Evolutionary conservation across 2,797 vertebrate genomes (phyloP), one percentile per base, ranked within the genome.

Genomic region (Xerus rutilus): DNA sequence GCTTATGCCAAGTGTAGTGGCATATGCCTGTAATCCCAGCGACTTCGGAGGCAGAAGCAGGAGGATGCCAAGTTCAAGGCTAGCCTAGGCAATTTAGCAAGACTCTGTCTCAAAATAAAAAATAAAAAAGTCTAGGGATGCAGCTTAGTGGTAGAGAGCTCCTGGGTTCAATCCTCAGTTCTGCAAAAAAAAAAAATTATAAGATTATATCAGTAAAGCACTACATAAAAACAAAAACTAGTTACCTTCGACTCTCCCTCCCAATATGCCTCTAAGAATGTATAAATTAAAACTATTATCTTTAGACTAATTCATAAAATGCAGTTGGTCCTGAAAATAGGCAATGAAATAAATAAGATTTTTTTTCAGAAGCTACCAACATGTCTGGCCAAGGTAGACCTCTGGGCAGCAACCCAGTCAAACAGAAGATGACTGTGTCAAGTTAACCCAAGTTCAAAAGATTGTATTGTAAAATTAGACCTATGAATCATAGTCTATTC

Each of bases 241-340:
- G 4, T 17, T 72, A 76, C 35, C 62, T 92, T 77, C 28, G 77
- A 86, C n/a, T 86, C 17, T 32, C 39, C 3, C 23, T 54, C 32
- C 43, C 43, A 59, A 52, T 69, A 32, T 59, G 54, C n/a, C 28
- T 83, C 32, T 74, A 86, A 94, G 39, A 90, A 94, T 10, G 25
- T 18, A 90, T 35, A 25, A 90, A 77, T 39, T 95, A 32, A 86
- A 65, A 32, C 14, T 81, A 23, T 65, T 81, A 74, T 57, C 39
- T 86, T 86, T 79, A 69, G 30, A 69, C 82, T 64, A 93, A 69
- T 28, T 76, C 84, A 91, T 79, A 92, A 85, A 85, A 79, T 73
- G 45, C 25, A 76, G 8, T 64, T 82, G n/a, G 47, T 77, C 49
- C 64, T 86, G 15, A n/a, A 69, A 93, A 81, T 8, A 77, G n/a